Conservation (phyloP, 2,113 vertebrate genomes). For the Varanus salvator region DNA sequence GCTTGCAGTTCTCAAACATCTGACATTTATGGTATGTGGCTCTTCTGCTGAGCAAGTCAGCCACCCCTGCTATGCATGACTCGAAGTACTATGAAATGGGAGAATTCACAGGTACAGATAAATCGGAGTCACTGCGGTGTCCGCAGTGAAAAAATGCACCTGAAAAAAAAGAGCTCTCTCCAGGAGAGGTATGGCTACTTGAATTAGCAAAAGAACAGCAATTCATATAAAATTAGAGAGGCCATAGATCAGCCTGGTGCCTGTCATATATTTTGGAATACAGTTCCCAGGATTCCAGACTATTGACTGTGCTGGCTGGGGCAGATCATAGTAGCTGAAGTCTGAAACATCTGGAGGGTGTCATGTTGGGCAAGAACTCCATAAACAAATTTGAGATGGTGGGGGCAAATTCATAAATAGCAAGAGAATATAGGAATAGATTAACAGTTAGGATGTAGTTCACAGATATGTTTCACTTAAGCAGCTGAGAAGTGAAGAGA, state of each 20-base stretch:
- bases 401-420: not conserved
- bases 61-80: too few species aligned
- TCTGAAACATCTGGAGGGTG: too few species aligned
- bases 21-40: too few species aligned
- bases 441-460: not conserved
- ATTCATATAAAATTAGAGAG: not conserved
- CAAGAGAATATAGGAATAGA: not conserved
- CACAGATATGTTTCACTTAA: not conserved
- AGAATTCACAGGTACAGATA: not conserved
- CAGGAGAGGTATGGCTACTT: not conserved
- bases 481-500: not conserved
- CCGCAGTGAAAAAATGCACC: not conserved
- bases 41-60: too few species aligned
- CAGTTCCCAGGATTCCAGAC: too few species aligned
- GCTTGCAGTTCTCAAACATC: too few species aligned
- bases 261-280: too few species aligned
- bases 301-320: too few species aligned
- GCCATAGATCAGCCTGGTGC: too few species aligned
- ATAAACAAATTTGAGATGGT: not conserved
- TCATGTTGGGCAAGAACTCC: too few species aligned
- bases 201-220: not conserved
- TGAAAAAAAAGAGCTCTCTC: not conserved
- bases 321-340: too few species aligned
- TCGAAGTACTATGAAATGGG: not conserved
- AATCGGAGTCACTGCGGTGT: not conserved